A percentile compares a stretch with the other conserved stretches of the same genome.
These are phyloP conservation scores for Gadus chalcogrammus DNA, from an alignment of 2,113 vertebrate genomes.

Conservation along the genomic window DNA sequence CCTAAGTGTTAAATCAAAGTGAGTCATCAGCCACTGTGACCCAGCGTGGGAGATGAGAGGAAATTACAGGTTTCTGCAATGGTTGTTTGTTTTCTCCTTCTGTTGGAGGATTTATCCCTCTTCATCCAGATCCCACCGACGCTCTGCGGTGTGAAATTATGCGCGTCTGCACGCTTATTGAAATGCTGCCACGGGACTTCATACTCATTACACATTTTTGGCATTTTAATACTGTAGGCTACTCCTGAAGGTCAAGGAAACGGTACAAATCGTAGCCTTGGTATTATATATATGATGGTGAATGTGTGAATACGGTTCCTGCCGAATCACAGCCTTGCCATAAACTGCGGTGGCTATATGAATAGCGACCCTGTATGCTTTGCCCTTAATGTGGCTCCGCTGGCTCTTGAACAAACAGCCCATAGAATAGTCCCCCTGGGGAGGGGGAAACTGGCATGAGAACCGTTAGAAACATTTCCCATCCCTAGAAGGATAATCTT, in stretches of 20 bases:
- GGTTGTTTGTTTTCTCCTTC: conserved; percentile 57
- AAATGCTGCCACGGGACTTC: conserved; percentile 13
- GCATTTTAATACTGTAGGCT: too few relatives aligned
- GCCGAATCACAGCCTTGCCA: conserved; percentile 45
- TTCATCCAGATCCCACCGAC: conserved; percentile 39
- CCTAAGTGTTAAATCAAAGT: conserved; percentile 41
- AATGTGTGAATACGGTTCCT: conserved; percentile 15
- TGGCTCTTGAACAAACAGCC: conserved; percentile 52
- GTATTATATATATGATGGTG: conserved; percentile 18
- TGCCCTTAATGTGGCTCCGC: conserved; percentile 37
- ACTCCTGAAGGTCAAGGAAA: too few relatives aligned
- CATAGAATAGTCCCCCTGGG: conserved; percentile 28
- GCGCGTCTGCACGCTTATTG: conserved; percentile 24
- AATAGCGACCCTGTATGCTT: conserved; percentile 63
- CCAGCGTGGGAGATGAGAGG: conserved; percentile 47
- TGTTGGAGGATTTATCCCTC: conserved; percentile 43
- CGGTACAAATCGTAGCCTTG: too few relatives aligned
- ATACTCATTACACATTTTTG: neutral
- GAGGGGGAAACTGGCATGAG: conserved; percentile 20
- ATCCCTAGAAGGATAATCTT: too few relatives aligned
- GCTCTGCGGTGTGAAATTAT: conserved; percentile 47
- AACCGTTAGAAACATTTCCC: neutral
- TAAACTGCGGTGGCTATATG: conserved; percentile 49
- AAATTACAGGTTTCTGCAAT: conserved; percentile 58
- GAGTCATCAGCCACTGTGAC: conserved; percentile 47